Evolutionary conservation across 2,888 invertebrate genomes (phyloP).

Genomic region (Tenthredo distinguenda): DNA sequence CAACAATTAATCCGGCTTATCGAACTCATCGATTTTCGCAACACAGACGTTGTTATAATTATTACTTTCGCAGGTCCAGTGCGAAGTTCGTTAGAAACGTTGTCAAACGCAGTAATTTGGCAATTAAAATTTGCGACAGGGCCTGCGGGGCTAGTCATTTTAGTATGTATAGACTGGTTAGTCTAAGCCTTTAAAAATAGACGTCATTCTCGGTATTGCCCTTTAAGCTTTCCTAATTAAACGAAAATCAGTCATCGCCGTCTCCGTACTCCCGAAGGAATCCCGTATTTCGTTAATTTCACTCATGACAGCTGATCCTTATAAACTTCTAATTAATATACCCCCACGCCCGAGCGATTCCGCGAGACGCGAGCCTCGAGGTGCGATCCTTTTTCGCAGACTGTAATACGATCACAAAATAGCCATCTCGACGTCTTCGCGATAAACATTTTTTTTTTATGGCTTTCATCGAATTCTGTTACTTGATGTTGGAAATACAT

Average conservation of each 20-base stretch:
- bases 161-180: background rate
- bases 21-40: background rate
- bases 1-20: background rate
- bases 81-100: background rate
- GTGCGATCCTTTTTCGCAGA: background rate
- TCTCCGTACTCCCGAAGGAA: background rate
- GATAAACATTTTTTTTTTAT: background rate
- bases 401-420: background rate
- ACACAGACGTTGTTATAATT: background rate
- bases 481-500: background rate
- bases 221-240: slow-evolving; percentile 9
- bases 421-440: background rate
- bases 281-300: background rate
- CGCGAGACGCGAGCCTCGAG: background rate
- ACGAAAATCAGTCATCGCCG: slow-evolving; percentile 39
- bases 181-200: background rate
- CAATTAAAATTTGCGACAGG: slow-evolving; percentile 12
- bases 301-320: slow-evolving; percentile 31
- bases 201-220: background rate
- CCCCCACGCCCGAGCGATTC: background rate
- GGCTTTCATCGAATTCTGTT: background rate
- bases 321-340: slow-evolving; percentile 32
- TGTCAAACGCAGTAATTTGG: slow-evolving; percentile 15
- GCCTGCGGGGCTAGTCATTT: background rate
- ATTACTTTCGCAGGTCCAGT: background rate